Evolutionary conservation across 2,888 invertebrate species (phyloP), one percentile per base, ranked within the genome.

Genomic region (Scaptomyza cyrtandrae): DNA sequence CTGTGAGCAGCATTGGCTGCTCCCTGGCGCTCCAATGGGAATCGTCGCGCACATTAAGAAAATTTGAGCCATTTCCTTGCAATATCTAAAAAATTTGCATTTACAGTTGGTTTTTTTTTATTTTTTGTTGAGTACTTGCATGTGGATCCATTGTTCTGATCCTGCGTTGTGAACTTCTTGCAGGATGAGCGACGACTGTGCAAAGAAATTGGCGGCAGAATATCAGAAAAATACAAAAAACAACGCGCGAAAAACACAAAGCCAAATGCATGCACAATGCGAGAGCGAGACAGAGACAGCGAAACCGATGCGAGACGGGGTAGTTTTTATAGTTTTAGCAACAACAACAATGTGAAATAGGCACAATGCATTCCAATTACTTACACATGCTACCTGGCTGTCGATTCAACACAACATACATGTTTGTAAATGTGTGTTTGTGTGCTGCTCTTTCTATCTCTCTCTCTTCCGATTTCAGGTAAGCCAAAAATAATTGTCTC

Each of bases 161-260:
- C 48, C 68, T 45, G 45, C 49, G 69, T 50, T 63, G 70, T 29
- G 53, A 57, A 43, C 65, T 49, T 57, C 49, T 59, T 45, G 67
- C 50, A 41, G 55, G 75, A 52, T 73, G 53, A 50, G 69, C 71
- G 71, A 78, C 71, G 48, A 83, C 71, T 83, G 82, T 53, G 55
- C 45, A 37, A 45, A 10, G 50, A 77, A 80, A 73, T 83, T 83
- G 87, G 82, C 83, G 87, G 83, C 82, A 86, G 65, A 81, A 82
- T 78, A 48, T 58, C 48, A 64, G 11, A 52, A 24, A 50, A 33
- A 13, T 19, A 33, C 9, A 9, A 37, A 56, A 39, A 52, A 14
- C 27, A 62, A 71, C 80, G 71, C 63, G 67, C 65, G 64, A 56
- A 81, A 65, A 37, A 41, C 41, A 41, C 11, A 33, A 19, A 19